These are phyloP conservation scores for Cryptus armator DNA, from an alignment of 2,888 invertebrate genomes.

Conservation along the genomic window DNA sequence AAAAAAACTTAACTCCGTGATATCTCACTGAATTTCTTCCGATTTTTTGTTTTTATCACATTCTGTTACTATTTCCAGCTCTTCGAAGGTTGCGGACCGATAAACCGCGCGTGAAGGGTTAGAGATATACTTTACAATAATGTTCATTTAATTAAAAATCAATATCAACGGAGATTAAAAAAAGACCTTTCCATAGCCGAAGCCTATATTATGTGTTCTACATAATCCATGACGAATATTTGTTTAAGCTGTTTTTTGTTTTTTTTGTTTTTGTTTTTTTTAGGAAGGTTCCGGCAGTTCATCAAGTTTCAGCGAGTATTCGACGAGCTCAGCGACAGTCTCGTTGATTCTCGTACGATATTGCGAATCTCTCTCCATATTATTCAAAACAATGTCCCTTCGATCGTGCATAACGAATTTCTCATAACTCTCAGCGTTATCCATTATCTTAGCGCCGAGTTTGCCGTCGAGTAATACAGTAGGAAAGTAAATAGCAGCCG, in stretches of 20 bases:
- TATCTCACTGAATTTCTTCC: too few species aligned
- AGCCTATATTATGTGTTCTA: not conserved
- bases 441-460: constrained; percentile 72
- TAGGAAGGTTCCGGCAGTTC: constrained; percentile 74
- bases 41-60: not conserved
- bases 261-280: constrained; percentile 6
- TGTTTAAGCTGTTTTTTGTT: not conserved
- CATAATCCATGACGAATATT: constrained; percentile 10
- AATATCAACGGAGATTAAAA: too few species aligned
- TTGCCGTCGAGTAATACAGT: constrained; percentile 78
- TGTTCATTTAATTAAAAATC: too few species aligned
- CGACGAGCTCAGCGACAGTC: constrained; percentile 75
- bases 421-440: constrained; percentile 71
- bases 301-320: constrained; percentile 72
- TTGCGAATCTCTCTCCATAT: constrained; percentile 73
- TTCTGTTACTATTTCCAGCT: not conserved
- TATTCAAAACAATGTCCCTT: constrained; percentile 70
- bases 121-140: too few species aligned
- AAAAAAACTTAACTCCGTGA: too few species aligned
- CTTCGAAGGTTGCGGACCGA: too few species aligned
- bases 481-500: constrained; percentile 78
- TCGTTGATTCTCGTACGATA: constrained; percentile 77
- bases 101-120: too few species aligned
- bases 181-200: too few species aligned
- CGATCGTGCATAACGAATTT: constrained; percentile 74